Evolutionary conservation across 1,140 invertebrate genomes (phyloP).

Genomic region (Drosophila suzukii): DNA sequence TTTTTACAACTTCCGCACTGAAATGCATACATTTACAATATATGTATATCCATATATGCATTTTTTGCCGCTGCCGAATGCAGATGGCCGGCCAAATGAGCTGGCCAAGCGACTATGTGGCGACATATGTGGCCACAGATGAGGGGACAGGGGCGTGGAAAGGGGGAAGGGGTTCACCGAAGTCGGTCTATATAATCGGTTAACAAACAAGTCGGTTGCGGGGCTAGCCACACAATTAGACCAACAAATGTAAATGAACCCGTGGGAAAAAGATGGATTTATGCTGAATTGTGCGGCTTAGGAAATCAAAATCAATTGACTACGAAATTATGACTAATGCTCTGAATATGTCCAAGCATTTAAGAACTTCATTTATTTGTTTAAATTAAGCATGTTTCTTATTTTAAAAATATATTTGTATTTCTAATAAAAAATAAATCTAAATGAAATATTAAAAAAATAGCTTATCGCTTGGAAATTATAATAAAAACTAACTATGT

Average conservation of each 20-base stretch:
- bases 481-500: too few species aligned
- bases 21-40: constrained; percentile 10
- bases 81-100: constrained; percentile 65
- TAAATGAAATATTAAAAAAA: too few species aligned
- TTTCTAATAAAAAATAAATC: too few species aligned
- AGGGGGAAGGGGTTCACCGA: constrained; percentile 2
- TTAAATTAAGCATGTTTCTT: too few species aligned
- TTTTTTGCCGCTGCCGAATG: constrained; percentile 48
- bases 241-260: constrained; percentile 11
- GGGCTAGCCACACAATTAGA: constrained; percentile 30
- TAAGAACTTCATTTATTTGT: too few species aligned
- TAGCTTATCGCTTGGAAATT: too few species aligned
- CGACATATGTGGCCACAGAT: constrained; percentile 78
- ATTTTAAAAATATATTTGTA: too few species aligned
- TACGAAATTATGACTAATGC: background rate
- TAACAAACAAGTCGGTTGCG: constrained; percentile 40
- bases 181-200: constrained; percentile 54
- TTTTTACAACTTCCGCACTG: constrained; percentile 72
- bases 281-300: background rate
- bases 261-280: background rate
- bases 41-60: constrained; percentile 23
- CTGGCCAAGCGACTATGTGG: constrained; percentile 69
- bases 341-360: too few species aligned
- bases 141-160: constrained; percentile 21
- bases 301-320: constrained; percentile 9